Conservation (phyloP, 1,140 invertebrate genomes). For the Pygmarrhopalites habei region DNA sequence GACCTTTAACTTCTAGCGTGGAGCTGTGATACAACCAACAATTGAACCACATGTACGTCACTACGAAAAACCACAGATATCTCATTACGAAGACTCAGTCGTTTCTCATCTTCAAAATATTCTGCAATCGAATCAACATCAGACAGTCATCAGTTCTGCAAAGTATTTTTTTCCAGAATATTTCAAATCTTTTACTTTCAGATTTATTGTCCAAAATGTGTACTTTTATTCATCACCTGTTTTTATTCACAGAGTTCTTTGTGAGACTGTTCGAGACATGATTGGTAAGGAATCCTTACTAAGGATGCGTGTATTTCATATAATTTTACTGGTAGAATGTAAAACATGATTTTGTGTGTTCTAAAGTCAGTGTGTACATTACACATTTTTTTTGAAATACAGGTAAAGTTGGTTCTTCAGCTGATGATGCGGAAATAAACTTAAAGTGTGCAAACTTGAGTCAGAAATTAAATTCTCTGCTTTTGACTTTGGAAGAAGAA, state of each 20-base stretch:
- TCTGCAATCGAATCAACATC: slow-evolving; percentile 73
- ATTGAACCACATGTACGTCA: slow-evolving; percentile 25
- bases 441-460: slow-evolving; percentile 66
- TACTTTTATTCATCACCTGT: slow-evolving; percentile 9
- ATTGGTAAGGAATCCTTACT: too few species aligned
- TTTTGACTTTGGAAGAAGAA: slow-evolving; percentile 65
- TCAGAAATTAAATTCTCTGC: slow-evolving; percentile 66
- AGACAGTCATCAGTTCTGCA: slow-evolving; percentile 63
- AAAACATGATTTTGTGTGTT: too few species aligned
- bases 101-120: slow-evolving; percentile 77
- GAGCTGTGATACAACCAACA: slow-evolving; percentile 31
- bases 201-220: slow-evolving; percentile 14
- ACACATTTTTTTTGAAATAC: too few species aligned
- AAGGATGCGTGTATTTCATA: too few species aligned
- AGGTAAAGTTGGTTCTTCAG: slow-evolving; percentile 51
- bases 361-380: too few species aligned
- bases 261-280: slow-evolving; percentile 74
- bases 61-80: slow-evolving; percentile 33
- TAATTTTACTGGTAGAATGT: too few species aligned
- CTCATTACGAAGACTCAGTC: slow-evolving; percentile 59
- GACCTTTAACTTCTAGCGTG: slow-evolving; percentile 17
- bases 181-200: not conserved
- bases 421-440: slow-evolving; percentile 55
- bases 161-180: slow-evolving; percentile 51
- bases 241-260: slow-evolving; percentile 53